A percentile compares a stretch with the other conserved stretches of the same genome.
phyloP scores from a whole-genome alignment of 2,888 invertebrate genomes.

The Biston stratarius region DNA sequence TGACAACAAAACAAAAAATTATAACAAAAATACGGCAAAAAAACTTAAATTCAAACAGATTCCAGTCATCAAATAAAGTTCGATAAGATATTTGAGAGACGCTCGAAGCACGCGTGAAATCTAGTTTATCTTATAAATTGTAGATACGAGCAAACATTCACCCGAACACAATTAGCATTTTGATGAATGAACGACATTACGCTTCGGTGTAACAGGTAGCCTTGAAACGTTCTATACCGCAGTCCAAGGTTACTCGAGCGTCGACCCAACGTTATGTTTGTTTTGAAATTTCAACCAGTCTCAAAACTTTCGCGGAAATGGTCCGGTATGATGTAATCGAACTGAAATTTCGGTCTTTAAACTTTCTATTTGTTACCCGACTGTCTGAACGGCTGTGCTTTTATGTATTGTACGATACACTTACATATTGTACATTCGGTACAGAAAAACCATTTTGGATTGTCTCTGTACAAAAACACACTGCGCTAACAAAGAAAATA shows the following conservation, averaged over 20 bases:
- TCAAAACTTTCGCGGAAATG: slow-evolving; percentile 12
- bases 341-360: background rate
- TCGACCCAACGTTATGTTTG: slow-evolving; percentile 32
- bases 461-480: too few species aligned
- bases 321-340: slow-evolving; percentile 7
- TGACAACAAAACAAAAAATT: too few species aligned
- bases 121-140: background rate
- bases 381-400: background rate
- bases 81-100: too few species aligned
- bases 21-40: too few species aligned
- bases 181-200: slow-evolving; percentile 23
- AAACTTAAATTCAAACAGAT: too few species aligned
- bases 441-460: too few species aligned
- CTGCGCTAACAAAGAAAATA: too few species aligned
- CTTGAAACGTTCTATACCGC: slow-evolving; percentile 9
- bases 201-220: slow-evolving; percentile 34
- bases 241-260: slow-evolving; percentile 34
- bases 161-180: slow-evolving; percentile 6
- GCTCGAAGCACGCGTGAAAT: too few species aligned
- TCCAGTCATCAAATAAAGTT: too few species aligned
- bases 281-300: slow-evolving; percentile 7
- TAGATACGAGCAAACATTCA: slow-evolving; percentile 8
- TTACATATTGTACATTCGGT: too few species aligned
- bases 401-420: background rate
- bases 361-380: background rate